phyloP scores from a whole-genome alignment of 2,113 vertebrate genomes.

The Lontra canadensis region DNA sequence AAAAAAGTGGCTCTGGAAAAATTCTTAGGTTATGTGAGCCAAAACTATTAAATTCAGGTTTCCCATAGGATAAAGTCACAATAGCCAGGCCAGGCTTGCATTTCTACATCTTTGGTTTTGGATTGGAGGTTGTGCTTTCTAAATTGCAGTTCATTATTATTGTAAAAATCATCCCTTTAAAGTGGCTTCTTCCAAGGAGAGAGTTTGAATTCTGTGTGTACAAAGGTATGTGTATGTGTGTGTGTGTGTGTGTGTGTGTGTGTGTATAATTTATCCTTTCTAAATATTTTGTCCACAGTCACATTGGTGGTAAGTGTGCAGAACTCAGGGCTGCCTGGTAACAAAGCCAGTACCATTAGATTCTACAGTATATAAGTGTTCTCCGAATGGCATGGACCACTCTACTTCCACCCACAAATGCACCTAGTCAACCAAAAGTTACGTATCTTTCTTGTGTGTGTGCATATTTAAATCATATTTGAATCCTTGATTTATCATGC shows the following conservation, averaged over 20 bases:
- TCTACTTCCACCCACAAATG: not conserved
- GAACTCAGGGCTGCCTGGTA: not conserved
- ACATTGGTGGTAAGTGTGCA: not conserved
- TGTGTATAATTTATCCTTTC: not conserved
- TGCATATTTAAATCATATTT: not conserved
- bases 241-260: no score
- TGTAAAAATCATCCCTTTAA: not conserved
- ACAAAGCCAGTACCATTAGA: not conserved
- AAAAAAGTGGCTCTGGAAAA: not conserved
- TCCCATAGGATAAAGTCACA: not conserved
- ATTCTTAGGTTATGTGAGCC: not conserved
- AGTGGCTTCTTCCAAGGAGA: not conserved
- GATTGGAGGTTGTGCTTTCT: not conserved
- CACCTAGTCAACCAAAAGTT: not conserved
- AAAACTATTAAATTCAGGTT: not conserved
- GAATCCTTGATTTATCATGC: not conserved
- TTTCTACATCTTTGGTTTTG: not conserved
- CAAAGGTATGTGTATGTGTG: not conserved
- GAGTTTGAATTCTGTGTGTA: not conserved
- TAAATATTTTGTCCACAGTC: not conserved
- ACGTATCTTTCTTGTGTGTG: not conserved
- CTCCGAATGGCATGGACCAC: not conserved
- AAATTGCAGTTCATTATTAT: not conserved
- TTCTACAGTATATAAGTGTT: not conserved
- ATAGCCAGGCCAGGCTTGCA: not conserved